Percentiles rank a stretch among this genome's conserved stretches.
Conservation (phyloP, 2,797 vertebrate species). For the Telmatherina bonti region DNA sequence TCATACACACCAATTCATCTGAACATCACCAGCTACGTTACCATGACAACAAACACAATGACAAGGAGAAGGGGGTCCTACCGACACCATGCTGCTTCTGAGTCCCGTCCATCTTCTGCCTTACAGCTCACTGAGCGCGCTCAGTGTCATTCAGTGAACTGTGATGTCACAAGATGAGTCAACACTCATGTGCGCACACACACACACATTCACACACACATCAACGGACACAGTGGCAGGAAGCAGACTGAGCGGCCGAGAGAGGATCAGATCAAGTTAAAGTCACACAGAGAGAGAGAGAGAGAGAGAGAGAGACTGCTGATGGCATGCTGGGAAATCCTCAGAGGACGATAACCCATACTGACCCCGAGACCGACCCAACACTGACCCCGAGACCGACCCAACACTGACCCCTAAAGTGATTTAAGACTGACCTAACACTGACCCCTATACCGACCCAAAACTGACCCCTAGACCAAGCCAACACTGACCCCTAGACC, state of each 20-base stretch:
- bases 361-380: too few species aligned
- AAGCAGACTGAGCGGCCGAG: conserved; percentile 18
- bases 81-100: conserved; percentile 29
- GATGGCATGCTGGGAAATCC: conserved; percentile 50
- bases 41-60: conserved; percentile 7
- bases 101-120: conserved; percentile 33
- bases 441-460: too few species aligned
- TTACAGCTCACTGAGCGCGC: conserved; percentile 32
- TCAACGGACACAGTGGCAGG: neutral
- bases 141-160: conserved; percentile 13
- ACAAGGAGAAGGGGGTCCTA: conserved; percentile 26
- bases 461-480: too few species aligned
- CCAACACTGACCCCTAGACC: too few species aligned
- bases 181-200: neutral
- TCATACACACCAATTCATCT: too few species aligned
- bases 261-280: conserved; percentile 31
- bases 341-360: neutral
- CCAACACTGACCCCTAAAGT: too few species aligned
- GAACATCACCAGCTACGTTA: neutral
- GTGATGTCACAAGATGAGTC: conserved; percentile 40
- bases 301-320: conserved; percentile 11
- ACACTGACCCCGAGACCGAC: too few species aligned
- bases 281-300: conserved; percentile 13
- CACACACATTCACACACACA: neutral
- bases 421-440: too few species aligned